phyloP scores from a whole-genome alignment of 2,113 vertebrate species.

The Serinus canaria region DNA sequence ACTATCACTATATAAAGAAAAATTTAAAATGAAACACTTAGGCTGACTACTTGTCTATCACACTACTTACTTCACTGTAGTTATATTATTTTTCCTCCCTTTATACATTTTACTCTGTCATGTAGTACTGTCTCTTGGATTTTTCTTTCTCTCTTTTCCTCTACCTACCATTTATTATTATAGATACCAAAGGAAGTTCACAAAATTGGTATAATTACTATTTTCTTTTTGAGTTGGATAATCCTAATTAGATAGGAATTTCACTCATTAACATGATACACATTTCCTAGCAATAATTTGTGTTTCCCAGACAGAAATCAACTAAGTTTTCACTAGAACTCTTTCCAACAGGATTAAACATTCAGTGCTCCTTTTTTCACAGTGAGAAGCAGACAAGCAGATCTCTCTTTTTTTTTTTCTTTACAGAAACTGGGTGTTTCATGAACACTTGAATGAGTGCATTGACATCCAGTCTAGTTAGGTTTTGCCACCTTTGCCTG shows the following conservation, averaged over 20 bases:
- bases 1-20: not conserved
- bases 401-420: not conserved
- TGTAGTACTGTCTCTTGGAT: not conserved
- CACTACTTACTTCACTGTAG: not conserved
- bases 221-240: not conserved
- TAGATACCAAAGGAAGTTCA: not conserved
- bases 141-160: not conserved
- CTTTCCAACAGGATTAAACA: not conserved
- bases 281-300: not conserved
- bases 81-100: not conserved
- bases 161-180: not conserved
- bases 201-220: not conserved
- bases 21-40: not conserved
- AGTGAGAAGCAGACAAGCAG: not conserved
- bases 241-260: not conserved
- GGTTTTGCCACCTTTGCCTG: not conserved
- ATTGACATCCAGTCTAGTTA: not conserved
- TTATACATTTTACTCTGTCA: not conserved
- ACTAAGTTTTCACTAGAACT: not conserved
- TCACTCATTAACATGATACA: not conserved
- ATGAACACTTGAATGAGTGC: not conserved
- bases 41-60: not conserved
- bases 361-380: not conserved
- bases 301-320: not conserved
- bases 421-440: not conserved